Evolutionary conservation across 2,113 vertebrate genomes (phyloP), one percentile per base, ranked within the genome.

Genomic region (Gopherus evgoodei): DNA sequence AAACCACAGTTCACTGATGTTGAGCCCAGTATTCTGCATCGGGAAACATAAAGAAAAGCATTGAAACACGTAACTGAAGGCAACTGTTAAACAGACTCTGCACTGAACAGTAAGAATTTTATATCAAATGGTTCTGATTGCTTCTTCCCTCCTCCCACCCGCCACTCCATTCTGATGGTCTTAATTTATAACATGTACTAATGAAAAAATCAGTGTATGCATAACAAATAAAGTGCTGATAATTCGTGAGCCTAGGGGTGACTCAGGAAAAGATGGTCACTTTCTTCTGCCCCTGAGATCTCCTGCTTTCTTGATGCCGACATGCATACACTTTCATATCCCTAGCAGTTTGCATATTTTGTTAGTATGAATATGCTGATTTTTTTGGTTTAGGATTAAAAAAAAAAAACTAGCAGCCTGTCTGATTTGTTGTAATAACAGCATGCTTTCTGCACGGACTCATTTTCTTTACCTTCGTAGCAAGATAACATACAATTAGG

Each of bases 401-500:
- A 90, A 93, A 86, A 42, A 86, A 57, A 54, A 72, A 31, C 82
- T 94, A 65, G 83, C 1, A 10, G 89, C 91, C 54, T 88, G 81
- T 94, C 91, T 94, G 94, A 94, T 97, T 97, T 96, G 95, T 95
- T 95, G 91, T 95, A 97, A 97, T 97, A 94, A 97, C 9, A 84
- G 93, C 95, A 93, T 79, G 90, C 97, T 97, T 94, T 96, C 91
- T 96, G 93, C 94, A 93, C 90, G 52, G 24, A 98, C 95, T 98
- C 96, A 97, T 97, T 98, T 98, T 96, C 96, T 95, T 98, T 97
- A 89, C 97, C 95, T 95, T 95, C 86, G 88, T 86, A 96, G 96
- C 87, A 84, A 89, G 92, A 95, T 98, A 98, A 96, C 94, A 29
- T 97, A 88, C 97, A 98, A 98, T 98, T 98, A 98, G 86, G 92